Conservation (phyloP, 2,113 vertebrate species). For the Lepidothrix coronata region DNA sequence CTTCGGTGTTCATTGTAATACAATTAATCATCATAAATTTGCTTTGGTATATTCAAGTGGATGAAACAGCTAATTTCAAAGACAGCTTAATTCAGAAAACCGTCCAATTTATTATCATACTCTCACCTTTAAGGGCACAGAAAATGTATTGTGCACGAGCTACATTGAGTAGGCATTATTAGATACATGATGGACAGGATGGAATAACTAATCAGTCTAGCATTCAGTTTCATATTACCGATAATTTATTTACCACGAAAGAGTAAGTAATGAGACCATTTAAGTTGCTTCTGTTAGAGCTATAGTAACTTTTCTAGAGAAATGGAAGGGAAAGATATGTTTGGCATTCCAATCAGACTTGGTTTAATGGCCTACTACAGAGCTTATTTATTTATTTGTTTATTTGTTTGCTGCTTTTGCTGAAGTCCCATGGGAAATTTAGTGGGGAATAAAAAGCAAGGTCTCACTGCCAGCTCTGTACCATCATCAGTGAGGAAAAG, state of each 20-base stretch:
- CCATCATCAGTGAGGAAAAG: neutral
- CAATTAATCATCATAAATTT: constrained; percentile 78
- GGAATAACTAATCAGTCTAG: neutral
- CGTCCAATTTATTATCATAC: constrained; percentile 60
- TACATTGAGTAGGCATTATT: neutral
- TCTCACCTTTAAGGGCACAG: constrained; percentile 64
- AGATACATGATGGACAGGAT: neutral
- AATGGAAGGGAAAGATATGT: neutral
- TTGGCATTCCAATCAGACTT: neutral
- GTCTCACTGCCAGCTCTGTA: neutral
- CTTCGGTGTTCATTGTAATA: constrained; percentile 71
- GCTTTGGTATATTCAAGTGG: constrained; percentile 67
- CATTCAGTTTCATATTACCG: neutral
- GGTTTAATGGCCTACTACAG: neutral
- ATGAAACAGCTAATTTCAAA: constrained; percentile 72
- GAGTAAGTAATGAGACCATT: neutral
- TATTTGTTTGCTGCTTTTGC: neutral
- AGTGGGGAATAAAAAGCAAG: neutral
- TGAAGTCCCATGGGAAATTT: neutral
- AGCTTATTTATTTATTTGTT: neutral
- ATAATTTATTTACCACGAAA: constrained; percentile 1
- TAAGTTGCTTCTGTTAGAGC: neutral
- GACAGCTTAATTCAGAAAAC: constrained; percentile 68
- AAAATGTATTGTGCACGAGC: neutral
- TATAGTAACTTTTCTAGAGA: neutral